Percentiles rank a stretch among this genome's conserved stretches.
Conservation (phyloP, 1,140 invertebrate species). For the Polyergus mexicanus region DNA sequence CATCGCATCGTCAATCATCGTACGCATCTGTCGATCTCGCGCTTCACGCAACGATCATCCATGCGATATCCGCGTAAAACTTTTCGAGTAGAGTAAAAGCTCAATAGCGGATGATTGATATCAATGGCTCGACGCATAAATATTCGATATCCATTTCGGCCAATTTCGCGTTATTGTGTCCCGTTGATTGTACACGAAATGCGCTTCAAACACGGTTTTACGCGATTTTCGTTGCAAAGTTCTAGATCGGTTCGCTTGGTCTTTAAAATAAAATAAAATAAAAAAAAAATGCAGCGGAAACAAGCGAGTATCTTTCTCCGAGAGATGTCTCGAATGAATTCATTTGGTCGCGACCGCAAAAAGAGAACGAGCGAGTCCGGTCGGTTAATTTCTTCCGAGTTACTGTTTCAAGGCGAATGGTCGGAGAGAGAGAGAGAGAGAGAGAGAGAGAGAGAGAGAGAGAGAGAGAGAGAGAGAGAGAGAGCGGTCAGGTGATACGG, state of each 20-base stretch:
- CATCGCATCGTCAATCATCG: constrained; percentile 13
- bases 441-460: background rate
- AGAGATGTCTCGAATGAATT: constrained; percentile 63
- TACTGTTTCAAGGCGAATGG: constrained; percentile 65
- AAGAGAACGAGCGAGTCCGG: constrained; percentile 66
- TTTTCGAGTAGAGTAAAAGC: background rate
- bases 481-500: constrained; percentile 69
- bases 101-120: background rate
- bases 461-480: background rate
- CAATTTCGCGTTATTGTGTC: background rate
- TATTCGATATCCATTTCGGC: background rate
- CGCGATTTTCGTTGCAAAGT: background rate
- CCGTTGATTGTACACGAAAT: background rate
- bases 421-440: background rate
- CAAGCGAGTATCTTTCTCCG: constrained; percentile 24
- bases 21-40: constrained; percentile 10
- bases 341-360: constrained; percentile 43
- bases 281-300: constrained; percentile 20
- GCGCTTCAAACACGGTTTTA: background rate
- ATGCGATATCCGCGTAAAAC: background rate
- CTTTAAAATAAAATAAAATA: background rate
- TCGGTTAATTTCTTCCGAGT: constrained; percentile 76
- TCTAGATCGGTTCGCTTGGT: background rate
- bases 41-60: background rate
- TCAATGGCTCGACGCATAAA: background rate